A percentile compares a stretch with the other conserved stretches of the same genome.
Evolutionary conservation across 2,888 invertebrate species (phyloP).

Genomic region (Ichneumoninae sp.): DNA sequence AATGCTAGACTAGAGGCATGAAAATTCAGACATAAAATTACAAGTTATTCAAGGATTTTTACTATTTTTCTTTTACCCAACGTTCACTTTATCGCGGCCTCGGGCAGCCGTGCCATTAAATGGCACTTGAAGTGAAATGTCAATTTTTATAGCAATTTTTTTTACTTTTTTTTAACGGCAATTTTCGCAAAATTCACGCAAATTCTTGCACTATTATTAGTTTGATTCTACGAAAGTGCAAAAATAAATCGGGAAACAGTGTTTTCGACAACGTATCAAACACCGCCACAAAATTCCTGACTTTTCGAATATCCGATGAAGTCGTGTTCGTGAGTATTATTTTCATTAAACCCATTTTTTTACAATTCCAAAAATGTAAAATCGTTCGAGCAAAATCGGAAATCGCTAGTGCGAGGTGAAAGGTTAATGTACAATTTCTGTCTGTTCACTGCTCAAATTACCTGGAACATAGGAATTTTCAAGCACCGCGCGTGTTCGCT

Average conservation of each 20-base stretch:
- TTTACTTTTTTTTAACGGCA: background rate
- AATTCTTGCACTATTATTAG: too few relatives aligned
- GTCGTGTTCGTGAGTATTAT: background rate
- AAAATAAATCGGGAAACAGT: too few relatives aligned
- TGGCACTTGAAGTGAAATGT: background rate
- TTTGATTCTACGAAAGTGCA: too few relatives aligned
- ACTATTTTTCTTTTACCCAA: background rate
- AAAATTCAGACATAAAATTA: conserved; percentile 2
- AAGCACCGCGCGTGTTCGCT: conserved; percentile 38
- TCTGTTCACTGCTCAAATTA: conserved; percentile 31
- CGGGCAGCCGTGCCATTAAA: background rate
- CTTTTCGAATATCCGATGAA: too few relatives aligned
- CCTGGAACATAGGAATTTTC: conserved; percentile 33
- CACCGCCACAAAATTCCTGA: too few relatives aligned
- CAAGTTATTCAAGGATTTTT: conserved; percentile 13
- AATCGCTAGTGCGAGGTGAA: background rate
- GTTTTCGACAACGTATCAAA: too few relatives aligned
- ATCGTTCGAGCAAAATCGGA: background rate
- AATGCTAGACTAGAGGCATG: conserved; percentile 1
- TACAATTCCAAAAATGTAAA: background rate
- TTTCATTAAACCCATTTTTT: background rate
- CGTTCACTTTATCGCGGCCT: background rate
- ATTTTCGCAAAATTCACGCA: too few relatives aligned
- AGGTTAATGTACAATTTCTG: background rate
- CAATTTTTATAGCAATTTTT: background rate